phyloP scores from a whole-genome alignment of 2,797 vertebrate species.

The Cossypha heuglini region DNA sequence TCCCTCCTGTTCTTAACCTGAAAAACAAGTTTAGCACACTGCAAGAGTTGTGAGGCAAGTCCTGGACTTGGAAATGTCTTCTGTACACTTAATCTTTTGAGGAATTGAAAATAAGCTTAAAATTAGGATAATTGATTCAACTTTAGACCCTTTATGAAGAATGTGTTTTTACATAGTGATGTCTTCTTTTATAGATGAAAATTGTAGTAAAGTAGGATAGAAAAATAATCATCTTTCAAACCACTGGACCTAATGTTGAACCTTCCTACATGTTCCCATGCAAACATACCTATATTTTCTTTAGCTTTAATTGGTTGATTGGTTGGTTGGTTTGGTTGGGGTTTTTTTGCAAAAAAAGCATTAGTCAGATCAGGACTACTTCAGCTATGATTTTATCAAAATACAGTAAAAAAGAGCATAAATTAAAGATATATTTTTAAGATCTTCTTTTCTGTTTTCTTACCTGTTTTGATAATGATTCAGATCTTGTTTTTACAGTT shows the following conservation, averaged over 20 bases:
- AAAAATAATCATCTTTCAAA: background rate
- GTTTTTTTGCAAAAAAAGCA: background rate
- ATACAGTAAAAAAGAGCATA: background rate
- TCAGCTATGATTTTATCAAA: background rate
- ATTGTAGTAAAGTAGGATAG: background rate
- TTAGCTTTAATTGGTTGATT: background rate
- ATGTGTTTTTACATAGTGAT: background rate
- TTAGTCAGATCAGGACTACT: background rate
- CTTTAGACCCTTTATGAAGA: background rate
- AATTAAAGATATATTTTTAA: background rate
- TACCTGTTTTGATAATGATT: background rate
- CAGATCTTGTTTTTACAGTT: background rate
- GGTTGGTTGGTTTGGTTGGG: background rate
- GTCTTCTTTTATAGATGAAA: background rate
- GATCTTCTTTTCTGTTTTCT: background rate
- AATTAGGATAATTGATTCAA: background rate
- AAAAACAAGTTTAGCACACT: background rate
- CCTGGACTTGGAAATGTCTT: background rate
- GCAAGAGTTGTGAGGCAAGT: background rate
- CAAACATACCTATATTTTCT: background rate
- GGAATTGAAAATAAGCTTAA: constrained; percentile 17
- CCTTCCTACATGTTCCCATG: background rate
- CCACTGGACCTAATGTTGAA: background rate
- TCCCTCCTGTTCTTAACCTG: background rate
- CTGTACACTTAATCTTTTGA: background rate